Evolutionary conservation across 2,797 vertebrate species (phyloP).

Genomic region (Hafferia zeledoni): DNA sequence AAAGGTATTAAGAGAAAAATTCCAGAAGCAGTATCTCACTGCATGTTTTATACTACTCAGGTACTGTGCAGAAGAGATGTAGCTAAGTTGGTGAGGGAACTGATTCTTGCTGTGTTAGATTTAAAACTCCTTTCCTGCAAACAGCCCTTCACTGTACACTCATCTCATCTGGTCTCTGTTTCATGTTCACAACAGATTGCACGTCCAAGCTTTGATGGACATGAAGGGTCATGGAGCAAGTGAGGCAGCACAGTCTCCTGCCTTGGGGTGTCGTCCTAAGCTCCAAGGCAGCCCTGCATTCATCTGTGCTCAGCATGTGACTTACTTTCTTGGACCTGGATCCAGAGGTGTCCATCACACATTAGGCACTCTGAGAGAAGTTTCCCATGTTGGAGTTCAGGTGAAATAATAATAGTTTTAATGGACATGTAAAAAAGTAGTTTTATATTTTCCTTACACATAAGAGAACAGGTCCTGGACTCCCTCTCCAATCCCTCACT

Average conservation of each 20-base stretch:
- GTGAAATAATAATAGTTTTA: background rate
- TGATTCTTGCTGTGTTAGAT: background rate
- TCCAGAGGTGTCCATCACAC: background rate
- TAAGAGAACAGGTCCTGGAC: background rate
- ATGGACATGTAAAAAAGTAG: background rate
- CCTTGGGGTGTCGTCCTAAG: fast-evolving
- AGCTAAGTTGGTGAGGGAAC: background rate
- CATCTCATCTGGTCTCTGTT: background rate
- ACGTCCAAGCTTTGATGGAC: background rate
- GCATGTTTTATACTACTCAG: background rate
- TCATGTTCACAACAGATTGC: background rate
- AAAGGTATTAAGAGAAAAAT: background rate
- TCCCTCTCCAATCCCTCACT: background rate
- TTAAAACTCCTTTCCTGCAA: background rate
- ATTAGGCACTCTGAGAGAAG: background rate
- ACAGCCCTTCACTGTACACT: background rate
- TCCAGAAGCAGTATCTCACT: background rate
- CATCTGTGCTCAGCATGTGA: background rate
- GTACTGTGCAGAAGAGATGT: background rate
- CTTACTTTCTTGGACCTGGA: background rate
- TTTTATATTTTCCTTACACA: background rate
- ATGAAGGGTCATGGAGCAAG: background rate
- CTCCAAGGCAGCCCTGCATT: background rate
- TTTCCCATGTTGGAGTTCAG: background rate
- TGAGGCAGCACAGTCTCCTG: background rate